A percentile compares a stretch with the other conserved stretches of the same genome.
phyloP scores from a whole-genome alignment of 1,140 invertebrate species.

The Pararge aegeria region DNA sequence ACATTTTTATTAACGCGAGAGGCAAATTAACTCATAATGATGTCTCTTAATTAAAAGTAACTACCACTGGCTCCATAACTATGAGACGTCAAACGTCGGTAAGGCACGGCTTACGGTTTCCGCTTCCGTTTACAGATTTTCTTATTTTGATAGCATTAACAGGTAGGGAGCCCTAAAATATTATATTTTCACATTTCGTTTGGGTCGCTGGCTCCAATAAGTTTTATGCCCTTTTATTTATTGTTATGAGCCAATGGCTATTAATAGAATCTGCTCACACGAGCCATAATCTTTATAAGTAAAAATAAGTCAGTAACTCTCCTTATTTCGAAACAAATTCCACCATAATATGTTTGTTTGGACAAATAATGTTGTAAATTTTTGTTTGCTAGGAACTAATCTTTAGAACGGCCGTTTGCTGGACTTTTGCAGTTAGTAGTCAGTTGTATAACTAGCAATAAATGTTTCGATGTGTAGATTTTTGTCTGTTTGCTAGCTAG shows the following conservation, averaged over 20 bases:
- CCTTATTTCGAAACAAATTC: background rate
- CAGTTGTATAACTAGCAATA: too few relatives aligned
- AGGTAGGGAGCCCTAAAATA: slow-evolving; percentile 35
- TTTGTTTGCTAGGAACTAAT: too few relatives aligned
- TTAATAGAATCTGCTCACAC: background rate
- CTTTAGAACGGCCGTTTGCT: too few relatives aligned
- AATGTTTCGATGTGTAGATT: too few relatives aligned
- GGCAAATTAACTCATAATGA: too few relatives aligned
- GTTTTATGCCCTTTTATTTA: slow-evolving; percentile 28
- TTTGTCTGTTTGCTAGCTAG: too few relatives aligned
- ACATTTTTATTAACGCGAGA: too few relatives aligned
- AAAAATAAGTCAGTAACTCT: background rate
- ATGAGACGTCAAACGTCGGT: slow-evolving; percentile 31
- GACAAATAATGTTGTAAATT: too few relatives aligned
- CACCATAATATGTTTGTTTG: too few relatives aligned
- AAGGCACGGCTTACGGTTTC: slow-evolving; percentile 36
- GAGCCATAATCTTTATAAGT: too few relatives aligned
- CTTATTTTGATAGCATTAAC: slow-evolving; percentile 34
- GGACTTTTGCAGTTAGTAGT: too few relatives aligned
- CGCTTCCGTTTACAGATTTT: slow-evolving; percentile 42
- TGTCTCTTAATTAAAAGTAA: too few relatives aligned
- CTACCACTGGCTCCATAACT: background rate
- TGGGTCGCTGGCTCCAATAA: slow-evolving; percentile 24
- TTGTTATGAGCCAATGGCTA: slow-evolving; percentile 16
- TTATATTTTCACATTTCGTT: slow-evolving; percentile 32